phyloP scores from a whole-genome alignment of 2,113 vertebrate species.

The Saguinus imperator region DNA sequence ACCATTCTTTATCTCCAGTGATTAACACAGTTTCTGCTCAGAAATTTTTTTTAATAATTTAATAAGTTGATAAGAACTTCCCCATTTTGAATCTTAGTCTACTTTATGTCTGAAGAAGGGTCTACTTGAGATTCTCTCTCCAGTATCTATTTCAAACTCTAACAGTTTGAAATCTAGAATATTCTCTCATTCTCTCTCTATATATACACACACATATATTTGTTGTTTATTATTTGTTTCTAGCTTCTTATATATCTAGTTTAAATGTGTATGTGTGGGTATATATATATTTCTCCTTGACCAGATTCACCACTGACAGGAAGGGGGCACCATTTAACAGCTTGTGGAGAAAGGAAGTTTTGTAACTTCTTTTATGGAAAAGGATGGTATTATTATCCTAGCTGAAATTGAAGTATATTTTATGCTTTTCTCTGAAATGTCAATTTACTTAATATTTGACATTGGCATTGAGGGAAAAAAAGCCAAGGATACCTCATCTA shows the following conservation, averaged over 20 bases:
- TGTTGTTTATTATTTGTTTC: too few relatives aligned
- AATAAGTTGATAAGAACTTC: not conserved
- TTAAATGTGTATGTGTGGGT: too few relatives aligned
- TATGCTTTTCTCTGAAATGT: not conserved
- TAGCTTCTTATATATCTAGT: too few relatives aligned
- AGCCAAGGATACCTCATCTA: not conserved
- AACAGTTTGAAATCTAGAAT: not conserved
- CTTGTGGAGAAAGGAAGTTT: slow-evolving; percentile 71
- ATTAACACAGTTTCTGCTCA: not conserved
- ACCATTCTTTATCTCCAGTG: not conserved
- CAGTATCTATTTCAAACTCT: not conserved
- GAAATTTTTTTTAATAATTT: not conserved
- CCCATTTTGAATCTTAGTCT: not conserved
- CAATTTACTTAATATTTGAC: slow-evolving; percentile 37
- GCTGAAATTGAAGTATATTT: slow-evolving; percentile 34
- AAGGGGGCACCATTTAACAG: slow-evolving; percentile 92
- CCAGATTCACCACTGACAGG: slow-evolving; percentile 67
- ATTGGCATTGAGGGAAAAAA: not conserved
- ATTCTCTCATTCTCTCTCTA: too few relatives aligned
- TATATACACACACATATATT: too few relatives aligned
- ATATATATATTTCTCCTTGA: not conserved
- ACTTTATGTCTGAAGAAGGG: not conserved
- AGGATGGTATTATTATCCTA: not conserved
- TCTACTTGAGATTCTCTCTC: not conserved
- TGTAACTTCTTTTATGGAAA: not conserved